Percentiles rank a stretch among this genome's conserved stretches.
Evolutionary conservation across 2,888 invertebrate species (phyloP).

Genomic region (Flexamia atlantica): DNA sequence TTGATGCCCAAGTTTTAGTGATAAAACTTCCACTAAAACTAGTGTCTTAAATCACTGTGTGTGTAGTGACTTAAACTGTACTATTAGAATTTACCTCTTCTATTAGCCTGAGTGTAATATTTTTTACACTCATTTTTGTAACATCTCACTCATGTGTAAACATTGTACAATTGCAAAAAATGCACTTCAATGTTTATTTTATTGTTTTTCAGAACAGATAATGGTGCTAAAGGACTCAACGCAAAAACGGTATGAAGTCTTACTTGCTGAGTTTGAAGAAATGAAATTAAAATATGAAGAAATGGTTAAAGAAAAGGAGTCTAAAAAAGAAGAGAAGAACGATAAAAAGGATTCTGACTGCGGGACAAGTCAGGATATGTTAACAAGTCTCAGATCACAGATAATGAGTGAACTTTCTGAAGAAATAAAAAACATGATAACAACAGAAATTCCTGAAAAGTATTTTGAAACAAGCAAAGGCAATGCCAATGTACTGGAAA

Average conservation of each 20-base stretch:
- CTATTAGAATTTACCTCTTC: no score
- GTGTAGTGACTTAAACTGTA: no score
- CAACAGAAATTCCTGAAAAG: slow-evolving; percentile 61
- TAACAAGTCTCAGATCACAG: slow-evolving; percentile 10
- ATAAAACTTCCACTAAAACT: no score
- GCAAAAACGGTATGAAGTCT: slow-evolving; percentile 77
- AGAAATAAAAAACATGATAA: slow-evolving; percentile 55
- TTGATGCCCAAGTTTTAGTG: no score
- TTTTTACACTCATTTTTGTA: no score
- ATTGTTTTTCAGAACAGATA: slow-evolving; percentile 73
- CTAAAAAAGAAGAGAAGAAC: slow-evolving; percentile 59
- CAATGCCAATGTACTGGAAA: slow-evolving; percentile 44
- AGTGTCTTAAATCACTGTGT: no score
- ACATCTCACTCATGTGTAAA: no score
- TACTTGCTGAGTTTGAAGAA: slow-evolving; percentile 77
- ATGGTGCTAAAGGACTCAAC: slow-evolving; percentile 74
- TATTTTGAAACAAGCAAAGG: slow-evolving; percentile 55
- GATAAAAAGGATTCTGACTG: background rate
- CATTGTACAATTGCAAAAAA: slow-evolving; percentile 19
- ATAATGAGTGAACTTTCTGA: slow-evolving; percentile 10
- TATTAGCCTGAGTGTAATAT: no score
- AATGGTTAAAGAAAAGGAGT: slow-evolving; percentile 68
- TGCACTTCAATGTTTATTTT: background rate
- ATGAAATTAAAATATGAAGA: slow-evolving; percentile 73
- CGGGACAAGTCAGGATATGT: slow-evolving; percentile 20